A percentile compares a stretch with the other conserved stretches of the same genome.
These are phyloP conservation scores for Cheilosia scutellata DNA, from an alignment of 2,888 invertebrate genomes.

Conservation along the genomic window DNA sequence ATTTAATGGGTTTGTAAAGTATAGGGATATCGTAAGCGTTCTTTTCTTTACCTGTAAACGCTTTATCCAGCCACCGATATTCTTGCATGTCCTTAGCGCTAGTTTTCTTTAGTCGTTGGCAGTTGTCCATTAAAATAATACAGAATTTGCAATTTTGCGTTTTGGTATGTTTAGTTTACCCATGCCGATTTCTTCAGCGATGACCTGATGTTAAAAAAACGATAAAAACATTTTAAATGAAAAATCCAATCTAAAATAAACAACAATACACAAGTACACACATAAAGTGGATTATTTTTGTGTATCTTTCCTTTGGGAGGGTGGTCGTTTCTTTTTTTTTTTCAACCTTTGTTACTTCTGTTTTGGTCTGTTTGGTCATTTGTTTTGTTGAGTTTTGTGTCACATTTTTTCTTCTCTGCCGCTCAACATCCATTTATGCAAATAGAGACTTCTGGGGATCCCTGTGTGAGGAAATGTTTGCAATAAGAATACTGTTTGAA, in stretches of 20 bases:
- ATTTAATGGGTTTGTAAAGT: conserved; percentile 49
- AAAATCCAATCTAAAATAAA: conserved; percentile 54
- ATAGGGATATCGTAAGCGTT: conserved; percentile 44
- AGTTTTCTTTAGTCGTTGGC: conserved; percentile 92
- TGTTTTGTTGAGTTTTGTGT: conserved; percentile 57
- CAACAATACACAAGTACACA: conserved; percentile 55
- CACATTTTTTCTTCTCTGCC: conserved; percentile 54
- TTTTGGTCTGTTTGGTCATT: conserved; percentile 58
- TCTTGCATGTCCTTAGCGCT: conserved; percentile 94
- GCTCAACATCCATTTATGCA: conserved; percentile 62
- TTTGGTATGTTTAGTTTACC: conserved; percentile 90
- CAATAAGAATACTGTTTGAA: conserved; percentile 53
- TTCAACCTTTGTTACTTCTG: conserved; percentile 56
- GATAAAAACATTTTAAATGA: conserved; percentile 65
- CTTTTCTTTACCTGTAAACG: conserved; percentile 87
- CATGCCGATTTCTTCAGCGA: conserved; percentile 97
- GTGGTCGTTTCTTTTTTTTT: conserved; percentile 48
- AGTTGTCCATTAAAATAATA: conserved; percentile 92
- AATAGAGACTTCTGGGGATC: conserved; percentile 59
- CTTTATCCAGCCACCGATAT: conserved; percentile 94
- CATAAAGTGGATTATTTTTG: conserved; percentile 61
- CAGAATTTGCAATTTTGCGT: conserved; percentile 89
- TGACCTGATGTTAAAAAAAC: conserved; percentile 85
- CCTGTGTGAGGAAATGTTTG: conserved; percentile 41
- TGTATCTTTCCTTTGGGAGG: conserved; percentile 60